Base-by-base conservation (phyloP, 2,888 invertebrate genomes). In the Pterostichus niger region DNA sequence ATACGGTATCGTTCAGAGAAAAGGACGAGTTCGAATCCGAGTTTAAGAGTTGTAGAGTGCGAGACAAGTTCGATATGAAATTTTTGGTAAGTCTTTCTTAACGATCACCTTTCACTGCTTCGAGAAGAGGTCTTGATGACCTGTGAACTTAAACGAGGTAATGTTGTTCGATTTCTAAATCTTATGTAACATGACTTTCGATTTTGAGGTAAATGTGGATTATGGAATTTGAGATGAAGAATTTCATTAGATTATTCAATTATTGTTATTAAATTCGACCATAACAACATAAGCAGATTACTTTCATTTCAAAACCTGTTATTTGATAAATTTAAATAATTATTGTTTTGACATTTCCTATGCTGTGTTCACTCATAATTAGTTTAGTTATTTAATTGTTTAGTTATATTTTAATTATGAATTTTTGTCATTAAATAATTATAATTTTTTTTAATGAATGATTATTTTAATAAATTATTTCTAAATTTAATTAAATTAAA, bases 71-170 rank as follows among this genome's bases (percentile, higher is more conserved):
- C 75, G 44, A 61, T 24, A 79, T 82, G 82, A 82, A 56, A 82
- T 82, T 75, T 82, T 82, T 82, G 82, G 82, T 82, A 82, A 82
- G 82, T 82, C 44, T 76, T 76, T 76, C 76, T 76, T n/a, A 54
- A 59, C 80, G 64, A 52, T 73, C 54, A 82, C 73, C 82, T 59
- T 61, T 73, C 82, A 73, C 82, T 61, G 49, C 2, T 11, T 4
- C 33, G 64, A 13, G 40, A 44, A 49, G 15, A 46, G 76, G 35
- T 68, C 15, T 35, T 15, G 46, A 3, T 79, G 79, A 79, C 79
- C 79, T 79, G 33, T 79, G 79, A 79, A 68, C 79, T 68, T 31
- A n/a, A 17, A 15, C 1, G 35, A 44, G 6, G 40, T 64, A 40
- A 59, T 61, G 61, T 24, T 24, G 56, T 80, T 64, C 24, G 82